These are phyloP conservation scores for Muraenolepis orangiensis DNA, from an alignment of 2,797 vertebrate species.

Conservation along the genomic window DNA sequence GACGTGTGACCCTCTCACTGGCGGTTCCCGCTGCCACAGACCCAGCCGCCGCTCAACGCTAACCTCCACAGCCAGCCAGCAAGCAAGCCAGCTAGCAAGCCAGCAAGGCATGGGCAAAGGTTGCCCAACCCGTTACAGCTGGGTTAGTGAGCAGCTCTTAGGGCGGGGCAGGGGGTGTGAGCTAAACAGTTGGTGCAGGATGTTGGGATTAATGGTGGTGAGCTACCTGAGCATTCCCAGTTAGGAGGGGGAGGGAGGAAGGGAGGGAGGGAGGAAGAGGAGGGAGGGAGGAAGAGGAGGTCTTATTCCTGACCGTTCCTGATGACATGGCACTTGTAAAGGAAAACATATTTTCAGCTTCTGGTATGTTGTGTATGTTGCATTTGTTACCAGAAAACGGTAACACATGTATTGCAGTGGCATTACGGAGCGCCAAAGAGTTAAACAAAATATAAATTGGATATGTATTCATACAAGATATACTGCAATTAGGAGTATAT, in stretches of 20 bases:
- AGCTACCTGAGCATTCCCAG: not conserved
- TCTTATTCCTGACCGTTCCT: conserved; percentile 9
- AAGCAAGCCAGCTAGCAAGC: not conserved
- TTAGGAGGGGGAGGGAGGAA: not conserved
- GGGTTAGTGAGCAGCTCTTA: too few relatives aligned
- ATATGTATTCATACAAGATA: conserved; percentile 58
- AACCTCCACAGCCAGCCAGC: too few relatives aligned
- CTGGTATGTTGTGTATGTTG: conserved; percentile 22
- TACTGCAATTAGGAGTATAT: conserved; percentile 68
- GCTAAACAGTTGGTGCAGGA: too few relatives aligned
- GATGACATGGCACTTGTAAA: conserved; percentile 33
- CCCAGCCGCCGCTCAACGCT: not conserved
- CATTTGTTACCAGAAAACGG: conserved; percentile 21
- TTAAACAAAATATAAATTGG: conserved; percentile 47
- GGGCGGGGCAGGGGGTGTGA: too few relatives aligned
- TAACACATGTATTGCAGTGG: conserved; percentile 42
- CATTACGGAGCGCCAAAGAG: conserved; percentile 65
- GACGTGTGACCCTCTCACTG: not conserved
- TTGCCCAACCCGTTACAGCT: too few relatives aligned
- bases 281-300: conserved; percentile 7
- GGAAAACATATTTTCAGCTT: conserved; percentile 21
- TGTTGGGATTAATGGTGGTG: too few relatives aligned
- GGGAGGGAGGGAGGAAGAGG: not conserved
- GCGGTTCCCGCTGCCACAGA: not conserved
- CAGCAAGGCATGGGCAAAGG: conserved; percentile 10